Evolutionary conservation across 2,797 vertebrate species (phyloP).

Genomic region (Iguana delicatissima): DNA sequence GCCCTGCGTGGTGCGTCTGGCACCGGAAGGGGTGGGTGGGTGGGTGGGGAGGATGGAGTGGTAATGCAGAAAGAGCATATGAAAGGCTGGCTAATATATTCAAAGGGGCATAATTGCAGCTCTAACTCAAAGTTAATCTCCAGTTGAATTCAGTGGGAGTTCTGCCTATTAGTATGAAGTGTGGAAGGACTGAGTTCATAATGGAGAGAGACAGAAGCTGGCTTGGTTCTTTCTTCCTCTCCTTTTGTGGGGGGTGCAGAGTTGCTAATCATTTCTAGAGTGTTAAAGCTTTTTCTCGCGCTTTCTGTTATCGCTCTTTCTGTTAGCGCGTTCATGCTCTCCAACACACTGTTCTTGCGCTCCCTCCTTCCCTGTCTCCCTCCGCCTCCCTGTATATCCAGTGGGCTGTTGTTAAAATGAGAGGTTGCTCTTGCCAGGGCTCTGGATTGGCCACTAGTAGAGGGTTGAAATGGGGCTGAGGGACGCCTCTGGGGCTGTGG

Average conservation of each 20-base stretch:
- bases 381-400: background rate
- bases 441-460: background rate
- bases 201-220: background rate
- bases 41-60: background rate
- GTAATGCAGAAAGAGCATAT: background rate
- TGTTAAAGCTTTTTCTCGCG: background rate
- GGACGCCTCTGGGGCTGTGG: background rate
- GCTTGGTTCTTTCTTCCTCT: too few relatives aligned
- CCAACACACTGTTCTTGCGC: background rate
- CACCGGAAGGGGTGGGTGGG: background rate
- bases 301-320: background rate
- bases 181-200: background rate
- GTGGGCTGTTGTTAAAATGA: background rate
- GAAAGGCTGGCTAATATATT: background rate
- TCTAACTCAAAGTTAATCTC: slow-evolving; percentile 8
- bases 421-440: background rate
- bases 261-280: background rate
- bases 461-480: background rate
- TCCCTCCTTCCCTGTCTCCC: background rate
- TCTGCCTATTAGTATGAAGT: background rate
- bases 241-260: too few relatives aligned
- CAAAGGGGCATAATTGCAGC: slow-evolving; percentile 3
- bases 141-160: slow-evolving; percentile 6
- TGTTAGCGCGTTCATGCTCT: background rate
- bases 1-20: background rate